Conservation (phyloP, 2,888 invertebrate species). For the Entomobrya proxima region DNA sequence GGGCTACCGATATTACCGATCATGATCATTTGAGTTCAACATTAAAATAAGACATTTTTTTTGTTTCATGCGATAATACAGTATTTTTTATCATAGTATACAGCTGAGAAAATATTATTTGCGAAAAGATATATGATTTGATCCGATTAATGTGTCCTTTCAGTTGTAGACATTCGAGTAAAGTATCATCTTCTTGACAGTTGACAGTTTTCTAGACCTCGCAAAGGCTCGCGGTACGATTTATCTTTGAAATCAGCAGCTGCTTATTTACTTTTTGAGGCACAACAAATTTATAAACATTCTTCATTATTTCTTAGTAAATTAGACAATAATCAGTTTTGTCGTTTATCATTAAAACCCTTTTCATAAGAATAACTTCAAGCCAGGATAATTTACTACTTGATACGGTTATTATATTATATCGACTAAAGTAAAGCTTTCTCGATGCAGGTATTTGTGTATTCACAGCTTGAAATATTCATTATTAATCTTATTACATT, state of each 20-base stretch:
- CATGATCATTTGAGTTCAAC: constrained; percentile 37
- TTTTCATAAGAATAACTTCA: constrained; percentile 24
- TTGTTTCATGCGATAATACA: constrained; percentile 38
- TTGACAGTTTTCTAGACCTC: not conserved
- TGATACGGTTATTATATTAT: constrained; percentile 9
- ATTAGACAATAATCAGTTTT: not conserved
- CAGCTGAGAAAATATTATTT: constrained; percentile 66
- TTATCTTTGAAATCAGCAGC: constrained; percentile 6
- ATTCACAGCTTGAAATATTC: constrained; percentile 58
- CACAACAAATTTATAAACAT: constrained; percentile 52
- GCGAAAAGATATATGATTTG: constrained; percentile 59
- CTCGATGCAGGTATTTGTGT: constrained; percentile 60
- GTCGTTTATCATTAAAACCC: not conserved
- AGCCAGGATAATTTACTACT: not conserved
- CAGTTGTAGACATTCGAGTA: constrained; percentile 19
- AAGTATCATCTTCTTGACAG: constrained; percentile 27
- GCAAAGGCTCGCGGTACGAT: not conserved
- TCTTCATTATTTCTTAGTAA: not conserved
- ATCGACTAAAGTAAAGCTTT: constrained; percentile 57
- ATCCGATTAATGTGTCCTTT: constrained; percentile 33
- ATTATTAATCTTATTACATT: constrained; percentile 11
- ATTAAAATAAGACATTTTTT: constrained; percentile 50
- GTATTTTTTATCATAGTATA: not conserved
- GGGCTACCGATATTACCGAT: constrained; percentile 15
- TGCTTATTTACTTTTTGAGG: constrained; percentile 38